Evolutionary conservation across 1,140 invertebrate genomes (phyloP).

Genomic region (Temnothorax curvispinosus): DNA sequence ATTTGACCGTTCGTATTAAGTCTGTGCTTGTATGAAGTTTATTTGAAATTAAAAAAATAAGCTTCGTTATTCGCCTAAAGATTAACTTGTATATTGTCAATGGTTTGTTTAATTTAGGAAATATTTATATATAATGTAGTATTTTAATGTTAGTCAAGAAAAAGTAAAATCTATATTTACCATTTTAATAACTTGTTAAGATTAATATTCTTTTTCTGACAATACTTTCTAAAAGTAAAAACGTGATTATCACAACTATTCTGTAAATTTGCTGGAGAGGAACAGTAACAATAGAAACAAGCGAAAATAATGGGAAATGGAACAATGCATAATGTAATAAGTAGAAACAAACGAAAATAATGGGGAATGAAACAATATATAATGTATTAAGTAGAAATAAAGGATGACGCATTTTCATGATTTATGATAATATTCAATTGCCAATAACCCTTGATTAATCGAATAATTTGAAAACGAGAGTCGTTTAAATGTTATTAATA

Average conservation of each 20-base stretch:
- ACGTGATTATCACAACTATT: background rate
- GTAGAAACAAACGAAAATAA: background rate
- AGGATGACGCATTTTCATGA: background rate
- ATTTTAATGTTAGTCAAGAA: background rate
- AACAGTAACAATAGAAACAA: conserved; percentile 34
- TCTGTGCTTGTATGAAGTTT: background rate
- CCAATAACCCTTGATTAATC: background rate
- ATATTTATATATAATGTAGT: background rate
- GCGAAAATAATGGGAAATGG: conserved; percentile 35
- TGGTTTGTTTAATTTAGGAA: background rate
- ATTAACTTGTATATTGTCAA: background rate
- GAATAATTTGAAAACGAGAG: background rate
- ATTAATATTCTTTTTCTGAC: background rate
- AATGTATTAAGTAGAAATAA: conserved; percentile 35
- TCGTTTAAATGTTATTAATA: background rate
- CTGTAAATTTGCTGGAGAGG: background rate
- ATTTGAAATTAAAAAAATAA: conserved; percentile 1
- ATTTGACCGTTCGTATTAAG: background rate
- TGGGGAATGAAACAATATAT: background rate
- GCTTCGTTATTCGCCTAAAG: background rate
- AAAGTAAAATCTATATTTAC: background rate
- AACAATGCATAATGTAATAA: conserved; percentile 19
- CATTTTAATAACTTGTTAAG: no score
- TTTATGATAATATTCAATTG: conserved; percentile 14
- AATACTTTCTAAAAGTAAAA: background rate